Evolutionary conservation across 2,888 invertebrate species (phyloP).

Genomic region (Pheosia gnoma): DNA sequence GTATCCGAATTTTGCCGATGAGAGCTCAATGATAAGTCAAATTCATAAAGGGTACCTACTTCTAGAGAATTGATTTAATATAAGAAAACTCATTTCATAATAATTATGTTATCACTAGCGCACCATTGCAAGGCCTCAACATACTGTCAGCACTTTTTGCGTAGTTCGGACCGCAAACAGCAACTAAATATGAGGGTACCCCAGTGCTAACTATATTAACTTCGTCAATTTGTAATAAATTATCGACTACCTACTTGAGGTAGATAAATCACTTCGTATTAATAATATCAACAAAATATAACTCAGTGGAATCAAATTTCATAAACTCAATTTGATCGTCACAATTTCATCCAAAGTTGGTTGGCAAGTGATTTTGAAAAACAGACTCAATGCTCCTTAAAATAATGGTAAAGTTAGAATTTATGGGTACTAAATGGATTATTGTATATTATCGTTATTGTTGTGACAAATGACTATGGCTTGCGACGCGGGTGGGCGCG

Average conservation of each 20-base stretch:
- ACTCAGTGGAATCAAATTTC: slow-evolving; percentile 24
- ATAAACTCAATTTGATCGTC: slow-evolving; percentile 22
- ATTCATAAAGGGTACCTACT: too few relatives aligned
- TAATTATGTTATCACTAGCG: too few relatives aligned
- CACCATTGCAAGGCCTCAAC: too few relatives aligned
- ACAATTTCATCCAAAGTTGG: slow-evolving; percentile 24
- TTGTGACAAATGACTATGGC: slow-evolving; percentile 65
- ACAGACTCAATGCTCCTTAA: slow-evolving; percentile 7
- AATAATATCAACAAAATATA: neutral
- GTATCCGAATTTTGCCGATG: too few relatives aligned
- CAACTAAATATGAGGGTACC: too few relatives aligned
- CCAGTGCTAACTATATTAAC: too few relatives aligned
- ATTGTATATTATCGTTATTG: slow-evolving; percentile 25
- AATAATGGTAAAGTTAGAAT: slow-evolving; percentile 11
- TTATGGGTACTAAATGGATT: slow-evolving; percentile 9
- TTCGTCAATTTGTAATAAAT: too few relatives aligned
- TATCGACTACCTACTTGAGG: slow-evolving; percentile 1
- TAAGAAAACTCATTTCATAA: too few relatives aligned
- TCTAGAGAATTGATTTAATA: too few relatives aligned
- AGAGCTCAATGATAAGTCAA: too few relatives aligned
- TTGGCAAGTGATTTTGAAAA: slow-evolving; percentile 11
- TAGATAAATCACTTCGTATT: neutral
- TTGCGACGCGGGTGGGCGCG: slow-evolving; percentile 64
- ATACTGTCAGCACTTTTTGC: too few relatives aligned
- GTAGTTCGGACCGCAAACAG: too few relatives aligned